Percentiles rank a stretch among this genome's conserved stretches.
These are phyloP conservation scores for Theristus sp. DNA, from an alignment of 2,888 invertebrate species.

Conservation along the genomic window DNA sequence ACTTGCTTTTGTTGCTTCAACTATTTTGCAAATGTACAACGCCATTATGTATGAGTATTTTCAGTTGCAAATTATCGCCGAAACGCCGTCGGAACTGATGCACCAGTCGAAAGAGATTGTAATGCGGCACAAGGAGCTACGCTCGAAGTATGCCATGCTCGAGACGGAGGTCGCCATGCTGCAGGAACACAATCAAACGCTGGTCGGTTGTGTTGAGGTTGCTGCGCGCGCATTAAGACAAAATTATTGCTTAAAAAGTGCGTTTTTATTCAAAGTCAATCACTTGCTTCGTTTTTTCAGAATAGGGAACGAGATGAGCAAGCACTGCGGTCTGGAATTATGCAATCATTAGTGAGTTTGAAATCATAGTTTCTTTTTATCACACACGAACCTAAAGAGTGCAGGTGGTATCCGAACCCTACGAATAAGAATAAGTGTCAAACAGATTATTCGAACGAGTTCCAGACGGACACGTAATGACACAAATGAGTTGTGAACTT, in stretches of 20 bases:
- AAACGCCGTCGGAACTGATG: constrained; percentile 31
- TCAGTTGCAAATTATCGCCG: constrained; percentile 48
- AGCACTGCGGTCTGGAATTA: background rate
- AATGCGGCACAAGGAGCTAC: constrained; percentile 70
- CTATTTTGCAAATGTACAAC: background rate
- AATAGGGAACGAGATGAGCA: constrained; percentile 5
- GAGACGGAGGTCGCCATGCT: constrained; percentile 60
- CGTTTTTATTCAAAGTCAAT: too few species aligned
- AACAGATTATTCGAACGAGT: too few species aligned
- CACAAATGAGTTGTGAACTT: background rate
- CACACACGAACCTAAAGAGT: too few species aligned
- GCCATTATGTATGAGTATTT: background rate
- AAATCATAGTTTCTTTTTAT: background rate
- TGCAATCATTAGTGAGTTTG: constrained; percentile 1
- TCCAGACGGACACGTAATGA: background rate
- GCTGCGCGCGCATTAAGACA: background rate
- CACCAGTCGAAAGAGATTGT: constrained; percentile 50
- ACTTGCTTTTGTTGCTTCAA: background rate
- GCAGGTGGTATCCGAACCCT: too few species aligned
- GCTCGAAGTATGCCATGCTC: constrained; percentile 64
- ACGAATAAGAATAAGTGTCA: too few species aligned
- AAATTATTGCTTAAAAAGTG: background rate
- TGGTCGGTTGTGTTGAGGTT: constrained; percentile 14
- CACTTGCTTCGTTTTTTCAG: background rate
- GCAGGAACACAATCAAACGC: constrained; percentile 36